These are phyloP conservation scores for Furcifer pardalis DNA, from an alignment of 2,797 vertebrate genomes.

Conservation along the genomic window DNA sequence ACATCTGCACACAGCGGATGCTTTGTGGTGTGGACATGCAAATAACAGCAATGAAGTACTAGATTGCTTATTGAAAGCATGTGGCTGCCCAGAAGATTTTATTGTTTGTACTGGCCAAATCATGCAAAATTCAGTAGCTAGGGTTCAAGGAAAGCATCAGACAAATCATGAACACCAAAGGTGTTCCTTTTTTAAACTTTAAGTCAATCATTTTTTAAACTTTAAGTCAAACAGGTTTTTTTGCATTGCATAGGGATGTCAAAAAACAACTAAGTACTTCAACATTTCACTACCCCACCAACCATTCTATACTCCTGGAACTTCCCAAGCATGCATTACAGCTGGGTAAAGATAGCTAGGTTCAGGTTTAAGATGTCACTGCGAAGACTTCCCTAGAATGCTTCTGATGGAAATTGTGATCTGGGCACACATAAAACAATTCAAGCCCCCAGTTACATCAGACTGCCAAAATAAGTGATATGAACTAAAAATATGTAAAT, in stretches of 20 bases:
- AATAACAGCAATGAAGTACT: conserved; percentile 20
- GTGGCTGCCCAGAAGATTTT: conserved; percentile 7
- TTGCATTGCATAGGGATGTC: neutral
- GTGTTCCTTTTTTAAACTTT: neutral
- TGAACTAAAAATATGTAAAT: neutral
- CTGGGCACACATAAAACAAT: neutral
- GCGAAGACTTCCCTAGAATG: neutral
- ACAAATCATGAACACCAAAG: neutral
- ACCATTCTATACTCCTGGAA: neutral
- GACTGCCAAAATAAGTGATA: neutral
- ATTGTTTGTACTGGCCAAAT: conserved; percentile 7
- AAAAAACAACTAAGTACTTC: neutral
- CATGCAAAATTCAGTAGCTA: conserved; percentile 25
- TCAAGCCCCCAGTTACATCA: neutral
- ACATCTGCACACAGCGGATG: conserved; percentile 25
- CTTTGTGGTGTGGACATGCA: conserved; percentile 22
- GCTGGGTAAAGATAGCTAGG: neutral
- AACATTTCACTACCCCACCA: neutral
- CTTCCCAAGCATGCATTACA: neutral
- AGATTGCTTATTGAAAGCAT: neutral
- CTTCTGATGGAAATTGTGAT: neutral
- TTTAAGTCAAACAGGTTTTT: neutral
- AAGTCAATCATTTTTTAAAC: neutral
- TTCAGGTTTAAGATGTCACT: neutral
- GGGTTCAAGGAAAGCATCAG: conserved; percentile 3